Evolutionary conservation across 2,888 invertebrate genomes (phyloP), one percentile per base, ranked within the genome.

Genomic region (Cryptosula pallasiana): DNA sequence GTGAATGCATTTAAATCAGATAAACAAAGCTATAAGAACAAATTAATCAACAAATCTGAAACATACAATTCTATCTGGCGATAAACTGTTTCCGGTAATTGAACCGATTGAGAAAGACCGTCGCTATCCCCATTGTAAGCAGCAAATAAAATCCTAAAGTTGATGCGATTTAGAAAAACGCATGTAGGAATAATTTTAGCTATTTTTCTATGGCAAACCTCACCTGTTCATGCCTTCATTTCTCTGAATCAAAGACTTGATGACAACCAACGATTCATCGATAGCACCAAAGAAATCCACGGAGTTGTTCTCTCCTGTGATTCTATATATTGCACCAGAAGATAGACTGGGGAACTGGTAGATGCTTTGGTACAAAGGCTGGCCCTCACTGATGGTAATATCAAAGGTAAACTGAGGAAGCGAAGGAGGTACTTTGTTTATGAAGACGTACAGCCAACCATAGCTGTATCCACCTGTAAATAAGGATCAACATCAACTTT

Each of bases 381-480:
- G 63, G 27, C 32, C 34, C 32, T 63, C 63, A 27, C 13, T 25
- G 2, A 63, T 32, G 2, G 63, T 63, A 27, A 63, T 32, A 5
- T 27, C 27, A 27, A 63, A 63, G 13, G 32, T 63, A n/a, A 9
- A 25, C 9, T 20, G 63, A 16, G 2, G 20, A 63, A 27, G 29
- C 2, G 34, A 16, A 13, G 63, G 63, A 9, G 63, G 63, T 29
- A 63, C 63, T 34, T 32, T 27, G 63, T 32, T 25, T 9, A 63
- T 63, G 63, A 63, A 63, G 3, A 63, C 63, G n/a, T 63, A 63
- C 32, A 63, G 63, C 63, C 63, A 63, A 25, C 27, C 32, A 9
- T 63, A 27, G 5, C 9, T 32, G 32, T 63, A 63, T 32, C 63
- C 63, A 27, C 63, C 63, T 63, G 32, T 5, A 63, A 57, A n/a